Evolutionary conservation across 1,140 invertebrate genomes (phyloP), one percentile per base, ranked within the genome.

Genomic region (Saccostrea glomerata): DNA sequence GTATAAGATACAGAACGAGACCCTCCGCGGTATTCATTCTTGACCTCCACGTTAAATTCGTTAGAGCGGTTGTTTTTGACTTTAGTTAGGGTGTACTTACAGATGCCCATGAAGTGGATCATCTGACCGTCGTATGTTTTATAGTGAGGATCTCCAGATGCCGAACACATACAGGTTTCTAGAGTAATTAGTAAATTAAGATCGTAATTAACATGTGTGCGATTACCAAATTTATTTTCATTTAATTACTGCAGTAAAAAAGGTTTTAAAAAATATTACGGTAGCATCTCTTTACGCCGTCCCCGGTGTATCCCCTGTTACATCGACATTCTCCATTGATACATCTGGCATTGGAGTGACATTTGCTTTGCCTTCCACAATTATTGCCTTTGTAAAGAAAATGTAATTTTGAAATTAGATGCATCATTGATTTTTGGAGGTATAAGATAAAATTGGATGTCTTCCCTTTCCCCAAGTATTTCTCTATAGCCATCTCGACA

Each of bases 61-160:
- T 73, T 66, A 60, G 86, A 83, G 20, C 55, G 17, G 7, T 13
- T 25, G 40, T 66, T 77, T 4, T 20, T 77, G 15, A 55, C 87
- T 56, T 82, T 82, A 17, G 97, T 87, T 47, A 91, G 30, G 2
- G 89, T 90, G 87, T 92, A 92, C 47, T 90, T 86, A 86, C 92
- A 92, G 25, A 56, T 87, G 15, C 82, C 93, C 94, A 91, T 98
- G 97, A 93, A 98, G 98, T 92, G 97, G 98, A 94, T 97, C 98
- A 90, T 98, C 97, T 92, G 97, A 23, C 84, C 84, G 30, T 85
- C 84, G 60, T 56, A 85, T 60, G 55, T 63, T 58, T 11, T 85
- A 25, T 85, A 85, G 36, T 85, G 84, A 60, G 84, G 84, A 60
- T 85, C 84, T 30, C 84, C 84, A 11, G 25, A 60, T 20, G 84